Evolutionary conservation across 1,140 invertebrate genomes (phyloP), one percentile per base, ranked within the genome.

Genomic region (Rhagoletis zephyria): DNA sequence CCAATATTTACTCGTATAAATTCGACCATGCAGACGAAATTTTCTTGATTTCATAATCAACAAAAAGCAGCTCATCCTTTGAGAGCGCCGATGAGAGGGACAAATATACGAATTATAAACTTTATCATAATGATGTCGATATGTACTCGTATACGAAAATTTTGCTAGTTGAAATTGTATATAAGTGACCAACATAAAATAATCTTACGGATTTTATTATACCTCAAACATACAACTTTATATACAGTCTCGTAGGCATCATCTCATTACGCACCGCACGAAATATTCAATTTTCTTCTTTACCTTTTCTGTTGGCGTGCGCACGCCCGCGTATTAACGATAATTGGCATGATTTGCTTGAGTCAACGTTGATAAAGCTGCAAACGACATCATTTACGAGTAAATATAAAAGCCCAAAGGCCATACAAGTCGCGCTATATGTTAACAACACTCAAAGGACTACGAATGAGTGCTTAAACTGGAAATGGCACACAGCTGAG

Each of bases 331-430:
- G 40, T 16, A 30, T 74, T 45, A 40, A 48, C 70, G 14, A 56
- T 81, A 81, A 81, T 81, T 81, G 74, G 74, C 48, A 16, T 81
- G 74, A 81, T 81, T 81, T 81, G n/a, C 74, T 81, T 81, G 74
- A 56, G n/a, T n/a, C 74, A 81, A 56, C 74, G 74, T 56, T 81
- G 74, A 56, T 56, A 56, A 56, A 19, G 2, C 48, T 59, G 74
- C 48, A 19, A 81, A 81, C 74, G 48, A 81, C 48, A 81, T 81
- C 74, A 81, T 51, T 81, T 81, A 30, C 30, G 30, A 30, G 30
- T 30, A 30, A 30, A 30, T 30, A 56, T 56, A 81, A 42, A 81
- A 56, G 74, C 74, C 48, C 74, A 81, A 81, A 81, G 74, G 74
- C 74, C 48, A 81, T 56, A 56, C 74, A 81, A 81, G 74, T 59